Evolutionary conservation across 2,797 vertebrate genomes (phyloP), one percentile per base, ranked within the genome.

Genomic region (Clarias platycephalus): DNA sequence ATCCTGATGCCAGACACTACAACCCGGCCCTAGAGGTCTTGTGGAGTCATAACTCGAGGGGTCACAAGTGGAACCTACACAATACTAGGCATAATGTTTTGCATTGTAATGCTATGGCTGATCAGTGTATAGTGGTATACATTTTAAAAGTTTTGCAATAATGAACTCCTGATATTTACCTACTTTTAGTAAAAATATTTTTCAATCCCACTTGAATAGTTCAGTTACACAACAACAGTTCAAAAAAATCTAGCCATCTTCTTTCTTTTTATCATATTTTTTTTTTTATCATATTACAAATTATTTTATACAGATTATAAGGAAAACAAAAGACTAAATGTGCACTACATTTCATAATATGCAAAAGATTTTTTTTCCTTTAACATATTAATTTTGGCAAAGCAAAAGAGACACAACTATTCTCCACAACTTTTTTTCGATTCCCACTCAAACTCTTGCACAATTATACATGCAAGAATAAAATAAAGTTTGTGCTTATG

Each of bases 401-500:
- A 71, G n/a, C 68, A 24, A 40, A 44, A 22, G 68, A 71, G 22
- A 6, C 68, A 15, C 68, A n/a, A n/a, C 9, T 37, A 37, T 64
- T 44, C 34, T n/a, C 31, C 31, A 34, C 3, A 44, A 15, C 9
- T 58, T 8, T 58, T 34, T 67, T 18, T n/a, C 20, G 24, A 76
- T 60, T 60, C 10, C 75, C 20, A 77, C 31, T 12, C 28, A n/a
- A 77, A 62, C 75, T 7, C 55, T 24, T 60, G 28, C 20, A 67
- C 63, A 79, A 49, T 63, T 64, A 20, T 5, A 63, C 49, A 72
- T 26, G 34, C 77, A 72, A 79, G 64, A 78, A 5, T 44, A 28
- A 71, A 40, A 70, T 55, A 10, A 70, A 5, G 13, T 70, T 15
- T 37, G 18, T 68, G 20, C 78, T 28, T 16, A 58, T 57, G 62